A percentile compares a stretch with the other conserved stretches of the same genome.
These are phyloP conservation scores for Nothobranchius kuhntae DNA, from an alignment of 2,113 vertebrate species.

Conservation along the genomic window DNA sequence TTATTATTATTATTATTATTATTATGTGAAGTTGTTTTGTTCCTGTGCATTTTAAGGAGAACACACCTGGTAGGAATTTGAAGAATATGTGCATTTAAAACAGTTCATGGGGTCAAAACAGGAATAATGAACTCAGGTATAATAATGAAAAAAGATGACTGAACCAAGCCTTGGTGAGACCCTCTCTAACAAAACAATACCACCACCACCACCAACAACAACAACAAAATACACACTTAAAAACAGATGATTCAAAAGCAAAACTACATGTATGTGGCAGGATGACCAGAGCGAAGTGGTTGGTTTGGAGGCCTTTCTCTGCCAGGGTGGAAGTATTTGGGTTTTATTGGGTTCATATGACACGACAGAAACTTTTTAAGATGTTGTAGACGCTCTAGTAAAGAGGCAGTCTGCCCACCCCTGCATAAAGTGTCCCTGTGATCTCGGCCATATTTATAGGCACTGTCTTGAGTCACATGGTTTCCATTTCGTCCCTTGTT, in stretches of 20 bases:
- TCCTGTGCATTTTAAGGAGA: no score
- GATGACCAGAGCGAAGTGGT: conserved; percentile 45
- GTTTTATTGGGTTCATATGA: conserved; percentile 84
- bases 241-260: conserved; percentile 35
- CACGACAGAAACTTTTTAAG: conserved; percentile 81
- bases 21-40: no score
- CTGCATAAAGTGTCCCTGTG: conserved; percentile 80
- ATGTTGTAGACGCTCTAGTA: conserved; percentile 82
- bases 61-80: no score
- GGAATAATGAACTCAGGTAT: no score
- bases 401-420: conserved; percentile 78
- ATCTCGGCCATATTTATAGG: conserved; percentile 84
- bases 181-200: not conserved
- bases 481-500: conserved; percentile 82
- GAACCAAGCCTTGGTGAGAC: no score
- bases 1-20: no score
- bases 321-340: conserved; percentile 76
- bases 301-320: conserved; percentile 58
- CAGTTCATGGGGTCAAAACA: no score
- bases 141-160: no score
- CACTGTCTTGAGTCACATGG: conserved; percentile 83
- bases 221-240: not conserved
- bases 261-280: conserved; percentile 33
- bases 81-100: no score
- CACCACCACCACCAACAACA: no score